Conservation (phyloP, 2,113 vertebrate species). For the Hylia prasina region DNA sequence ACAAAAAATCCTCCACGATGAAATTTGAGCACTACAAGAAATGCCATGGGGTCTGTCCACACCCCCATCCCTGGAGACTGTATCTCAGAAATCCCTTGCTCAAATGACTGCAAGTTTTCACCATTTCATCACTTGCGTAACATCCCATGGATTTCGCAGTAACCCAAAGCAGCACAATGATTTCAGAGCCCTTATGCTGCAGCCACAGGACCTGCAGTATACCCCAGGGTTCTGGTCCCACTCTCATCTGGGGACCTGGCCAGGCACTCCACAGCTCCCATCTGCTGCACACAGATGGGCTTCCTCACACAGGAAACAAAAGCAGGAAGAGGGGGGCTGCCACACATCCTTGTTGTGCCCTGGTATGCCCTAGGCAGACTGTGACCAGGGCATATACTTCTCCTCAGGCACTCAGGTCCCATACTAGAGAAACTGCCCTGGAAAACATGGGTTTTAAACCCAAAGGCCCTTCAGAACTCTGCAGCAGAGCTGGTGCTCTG, state of each 20-base stretch:
- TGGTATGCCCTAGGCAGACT: conserved; percentile 20
- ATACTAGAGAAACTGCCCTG: neutral
- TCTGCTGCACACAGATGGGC: conserved; percentile 55
- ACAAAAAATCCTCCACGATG: fast-evolving
- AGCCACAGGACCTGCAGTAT: neutral
- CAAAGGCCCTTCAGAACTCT: neutral
- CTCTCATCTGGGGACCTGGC: conserved; percentile 30
- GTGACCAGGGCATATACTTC: neutral
- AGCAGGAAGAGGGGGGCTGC: conserved; percentile 3
- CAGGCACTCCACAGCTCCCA: conserved; percentile 32
- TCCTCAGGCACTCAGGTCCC: neutral
- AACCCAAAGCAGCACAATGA: neutral
- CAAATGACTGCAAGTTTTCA: neutral
- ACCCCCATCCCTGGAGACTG: neutral
- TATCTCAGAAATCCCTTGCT: neutral
- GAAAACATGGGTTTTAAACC: neutral
- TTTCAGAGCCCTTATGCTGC: neutral
- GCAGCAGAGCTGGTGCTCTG: neutral
- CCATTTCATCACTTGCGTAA: neutral
- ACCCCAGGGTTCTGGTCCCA: conserved; percentile 11
- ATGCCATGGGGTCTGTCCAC: neutral
- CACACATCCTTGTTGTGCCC: neutral
- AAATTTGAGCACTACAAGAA: neutral
- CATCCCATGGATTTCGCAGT: neutral
- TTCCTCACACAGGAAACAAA: conserved; percentile 34